Evolutionary conservation across 2,113 vertebrate species (phyloP), one percentile per base, ranked within the genome.

Genomic region (Peromyscus polionotus): DNA sequence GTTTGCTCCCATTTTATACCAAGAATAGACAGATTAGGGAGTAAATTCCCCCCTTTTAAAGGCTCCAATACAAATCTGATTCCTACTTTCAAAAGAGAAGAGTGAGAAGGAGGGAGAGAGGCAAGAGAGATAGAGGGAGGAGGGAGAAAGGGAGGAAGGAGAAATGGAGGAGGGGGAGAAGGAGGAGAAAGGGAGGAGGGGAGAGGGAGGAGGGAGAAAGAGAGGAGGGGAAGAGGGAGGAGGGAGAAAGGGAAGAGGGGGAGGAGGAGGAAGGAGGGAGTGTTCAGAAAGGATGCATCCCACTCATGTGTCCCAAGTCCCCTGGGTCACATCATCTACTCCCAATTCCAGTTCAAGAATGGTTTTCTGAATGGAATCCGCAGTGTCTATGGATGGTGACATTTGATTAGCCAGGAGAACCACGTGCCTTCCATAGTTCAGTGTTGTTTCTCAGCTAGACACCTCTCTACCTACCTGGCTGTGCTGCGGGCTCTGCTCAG

Each of bases 1-100:
- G 83, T 92, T 61, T 36, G 73, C 94, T 97, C 92, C 80, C 33
- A 88, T 94, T 96, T 96, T 96, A 81, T 88, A 90, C 79, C 20
- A 86, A 96, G 83, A 95, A 94, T 94, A 89, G 85, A 75, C 16
- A 97, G 91, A 97, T 97, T 90, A 89, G 75, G 65, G 94, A 95
- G 75, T 28, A 92, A 96, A 96, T 96, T 91, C 12, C 36, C 76
- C 54, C 70, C 61, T 85, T 92, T 88, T 77, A 92, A 96, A 92
- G 96, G 92, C 87, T 89, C 94, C 83, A 95, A 92, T 95, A 83
- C 70, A 95, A 87, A 92, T 96, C 84, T 96, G 73, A 90, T 96
- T 97, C 95, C 72, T 83, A 22, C 88, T 90, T 96, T 93, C 22
- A 28, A 92, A 95, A 93, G 80, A 63, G 54, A 59, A 31, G 31